phyloP scores from a whole-genome alignment of 1,140 invertebrate genomes.

The Reticulitermes speratus region DNA sequence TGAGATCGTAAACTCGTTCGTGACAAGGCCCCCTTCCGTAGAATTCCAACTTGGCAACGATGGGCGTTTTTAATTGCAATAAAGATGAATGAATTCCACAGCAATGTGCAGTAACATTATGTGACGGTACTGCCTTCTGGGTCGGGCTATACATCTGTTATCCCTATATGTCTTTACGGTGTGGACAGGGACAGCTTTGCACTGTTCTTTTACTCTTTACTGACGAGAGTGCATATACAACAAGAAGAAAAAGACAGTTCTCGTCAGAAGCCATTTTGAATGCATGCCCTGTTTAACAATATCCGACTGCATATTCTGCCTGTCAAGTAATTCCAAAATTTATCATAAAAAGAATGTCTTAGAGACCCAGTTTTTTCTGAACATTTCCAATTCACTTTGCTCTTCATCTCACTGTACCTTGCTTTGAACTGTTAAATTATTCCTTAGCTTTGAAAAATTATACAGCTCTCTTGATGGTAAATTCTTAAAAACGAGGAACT shows the following conservation, averaged over 20 bases:
- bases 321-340: slow-evolving; percentile 26
- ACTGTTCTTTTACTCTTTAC: no score
- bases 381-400: slow-evolving; percentile 22
- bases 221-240: neutral
- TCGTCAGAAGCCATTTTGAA: slow-evolving; percentile 20
- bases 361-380: slow-evolving; percentile 18
- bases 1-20: no score
- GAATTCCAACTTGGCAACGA: no score
- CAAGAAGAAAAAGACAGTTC: neutral
- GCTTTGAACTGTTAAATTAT: neutral
- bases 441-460: neutral
- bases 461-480: neutral
- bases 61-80: no score
- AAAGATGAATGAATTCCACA: no score
- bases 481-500: neutral
- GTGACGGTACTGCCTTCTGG: no score
- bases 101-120: no score
- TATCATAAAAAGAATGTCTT: slow-evolving; percentile 12
- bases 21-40: no score
- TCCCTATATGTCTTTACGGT: no score
- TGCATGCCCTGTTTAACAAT: neutral
- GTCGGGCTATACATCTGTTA: no score
- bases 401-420: neutral
- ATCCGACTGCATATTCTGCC: slow-evolving; percentile 20
- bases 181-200: no score